Evolutionary conservation across 2,797 vertebrate genomes (phyloP), one percentile per base, ranked within the genome.

Genomic region (Danio jaintianensis): DNA sequence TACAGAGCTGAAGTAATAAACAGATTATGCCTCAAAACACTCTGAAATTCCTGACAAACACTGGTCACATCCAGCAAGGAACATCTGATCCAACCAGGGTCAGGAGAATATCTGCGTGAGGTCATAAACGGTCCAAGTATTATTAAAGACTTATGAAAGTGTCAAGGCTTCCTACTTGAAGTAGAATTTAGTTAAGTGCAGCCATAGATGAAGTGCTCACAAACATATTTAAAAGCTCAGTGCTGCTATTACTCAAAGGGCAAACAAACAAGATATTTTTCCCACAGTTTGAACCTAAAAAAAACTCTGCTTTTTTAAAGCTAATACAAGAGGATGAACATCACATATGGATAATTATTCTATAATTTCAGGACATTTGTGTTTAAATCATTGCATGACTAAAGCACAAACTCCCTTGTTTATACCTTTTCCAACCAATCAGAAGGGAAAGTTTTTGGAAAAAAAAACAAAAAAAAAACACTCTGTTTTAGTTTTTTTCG

Each of bases 71-170:
- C 16, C 13, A 63, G 56, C 36, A 67, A 63, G 77, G 47, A 63
- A 18, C 45, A 8, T 71, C 67, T 0, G 29, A 48, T 53, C 11
- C 22, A 29, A 45, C 18, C 45, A 6, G 15, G 75, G 48, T 64
- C 61, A 56, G 40, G 64, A 68, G 53, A 78, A 48, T 68, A 68
- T 40, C 43, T 68, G 75, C 45, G 9, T 38, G 29, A 78, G 43
- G 43, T 58, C 64, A 22, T 40, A 68, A 68, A 68, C 63, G 13
- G 55, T 22, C 43, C 64, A 7, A 78, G 58, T 18, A 47, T 36
- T 16, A 58, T 58, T 38, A 68, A 68, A 58, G 52, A 45, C 29
- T 77, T 38, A 77, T 15, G 40, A 77, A 67, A 66, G 18, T 20
- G 40, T 47, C 75, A 58, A 55, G 52, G 50, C 20, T 76, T 77